Percentiles rank a stretch among this genome's conserved stretches.
phyloP scores from a whole-genome alignment of 2,888 invertebrate species.

The Lomographa bimaculata region DNA sequence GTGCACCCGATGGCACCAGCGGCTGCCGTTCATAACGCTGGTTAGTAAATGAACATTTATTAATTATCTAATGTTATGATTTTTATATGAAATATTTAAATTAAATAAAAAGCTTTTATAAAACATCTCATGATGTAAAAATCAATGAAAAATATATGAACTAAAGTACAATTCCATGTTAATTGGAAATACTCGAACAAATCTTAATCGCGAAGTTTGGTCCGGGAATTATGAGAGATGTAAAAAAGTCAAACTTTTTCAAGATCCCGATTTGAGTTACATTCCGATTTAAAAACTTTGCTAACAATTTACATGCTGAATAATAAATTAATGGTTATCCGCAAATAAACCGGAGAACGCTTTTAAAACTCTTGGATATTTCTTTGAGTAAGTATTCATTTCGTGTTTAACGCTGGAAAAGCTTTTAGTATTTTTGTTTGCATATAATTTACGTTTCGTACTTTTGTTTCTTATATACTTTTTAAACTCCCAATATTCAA shows the following conservation, averaged over 20 bases:
- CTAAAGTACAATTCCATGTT: conserved; percentile 56
- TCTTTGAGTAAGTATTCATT: conserved; percentile 28
- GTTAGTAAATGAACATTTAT: no score
- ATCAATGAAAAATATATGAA: conserved; percentile 49
- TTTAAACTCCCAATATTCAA: no score
- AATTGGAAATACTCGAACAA: conserved; percentile 46
- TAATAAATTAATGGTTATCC: conserved; percentile 60
- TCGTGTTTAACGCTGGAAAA: conserved; percentile 23
- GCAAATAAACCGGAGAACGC: conserved; percentile 56
- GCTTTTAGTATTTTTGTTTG: conserved; percentile 29
- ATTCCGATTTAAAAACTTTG: conserved; percentile 64
- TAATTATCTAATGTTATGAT: no score
- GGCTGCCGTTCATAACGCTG: no score
- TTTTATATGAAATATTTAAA: no score
- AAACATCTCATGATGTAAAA: conserved; percentile 47
- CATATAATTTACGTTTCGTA: conserved; percentile 17
- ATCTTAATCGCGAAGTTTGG: conserved; percentile 52
- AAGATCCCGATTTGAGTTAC: conserved; percentile 41
- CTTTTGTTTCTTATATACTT: conserved; percentile 3
- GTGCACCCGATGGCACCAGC: no score
- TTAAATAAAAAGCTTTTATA: no score
- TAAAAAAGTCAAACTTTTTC: conserved; percentile 30
- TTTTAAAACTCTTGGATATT: conserved; percentile 31
- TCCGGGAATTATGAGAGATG: conserved; percentile 41
- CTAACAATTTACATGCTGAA: conserved; percentile 76